A percentile compares a stretch with the other conserved stretches of the same genome.
phyloP scores from a whole-genome alignment of 2,113 vertebrate species.

The Megaceryle maxima region DNA sequence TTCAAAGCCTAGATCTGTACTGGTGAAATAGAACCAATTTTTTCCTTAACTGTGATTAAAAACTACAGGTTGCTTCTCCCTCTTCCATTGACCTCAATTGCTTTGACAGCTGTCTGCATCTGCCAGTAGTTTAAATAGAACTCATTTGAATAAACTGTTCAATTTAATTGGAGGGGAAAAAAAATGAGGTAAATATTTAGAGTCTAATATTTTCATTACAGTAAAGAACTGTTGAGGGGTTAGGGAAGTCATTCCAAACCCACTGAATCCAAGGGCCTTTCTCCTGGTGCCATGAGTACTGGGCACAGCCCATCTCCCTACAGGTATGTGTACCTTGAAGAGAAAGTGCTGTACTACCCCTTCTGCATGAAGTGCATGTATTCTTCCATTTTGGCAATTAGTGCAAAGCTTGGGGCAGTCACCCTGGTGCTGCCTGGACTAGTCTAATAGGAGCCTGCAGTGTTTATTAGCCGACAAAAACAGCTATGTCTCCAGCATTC shows the following conservation, averaged over 20 bases:
- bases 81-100: background rate
- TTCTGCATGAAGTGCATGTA: background rate
- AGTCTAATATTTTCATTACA: background rate
- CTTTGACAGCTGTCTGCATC: background rate
- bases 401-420: background rate
- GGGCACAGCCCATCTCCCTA: background rate
- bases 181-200: background rate
- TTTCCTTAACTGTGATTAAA: background rate
- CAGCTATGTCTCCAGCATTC: constrained; percentile 40
- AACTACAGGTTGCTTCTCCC: background rate
- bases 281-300: background rate
- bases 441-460: background rate
- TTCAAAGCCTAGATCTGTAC: background rate
- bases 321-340: background rate
- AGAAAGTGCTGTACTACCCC: background rate
- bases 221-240: background rate
- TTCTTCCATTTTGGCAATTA: background rate
- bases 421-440: background rate
- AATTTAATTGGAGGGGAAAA: background rate
- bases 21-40: background rate
- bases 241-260: background rate
- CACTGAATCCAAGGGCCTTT: background rate
- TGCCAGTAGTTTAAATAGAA: background rate
- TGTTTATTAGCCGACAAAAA: constrained; percentile 52
- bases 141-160: background rate